Conservation (phyloP, 2,113 vertebrate genomes). For the Rhabdomys dilectus region DNA sequence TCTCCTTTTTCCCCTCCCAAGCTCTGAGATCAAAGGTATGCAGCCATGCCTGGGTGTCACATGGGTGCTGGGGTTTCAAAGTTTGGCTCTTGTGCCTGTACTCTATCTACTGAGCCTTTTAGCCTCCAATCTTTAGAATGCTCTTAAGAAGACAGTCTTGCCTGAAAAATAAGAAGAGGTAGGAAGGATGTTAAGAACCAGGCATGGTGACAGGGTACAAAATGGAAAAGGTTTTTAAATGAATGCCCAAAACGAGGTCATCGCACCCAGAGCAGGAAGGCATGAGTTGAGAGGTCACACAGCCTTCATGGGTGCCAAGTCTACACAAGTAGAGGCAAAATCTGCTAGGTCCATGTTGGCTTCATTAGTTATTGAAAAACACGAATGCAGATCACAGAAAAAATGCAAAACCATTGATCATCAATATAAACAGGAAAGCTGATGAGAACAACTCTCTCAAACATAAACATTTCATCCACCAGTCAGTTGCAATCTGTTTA, state of each 20-base stretch:
- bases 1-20: neutral
- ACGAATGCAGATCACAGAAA: neutral
- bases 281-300: constrained; percentile 43
- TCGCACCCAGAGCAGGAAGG: neutral
- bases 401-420: constrained; percentile 46
- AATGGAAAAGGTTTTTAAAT: constrained; percentile 13
- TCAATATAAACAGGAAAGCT: constrained; percentile 51
- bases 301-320: neutral
- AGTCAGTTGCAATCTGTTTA: constrained; percentile 1
- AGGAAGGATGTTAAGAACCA: neutral
- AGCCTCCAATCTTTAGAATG: neutral
- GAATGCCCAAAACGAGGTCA: constrained; percentile 59
- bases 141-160: neutral
- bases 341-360: constrained; percentile 71
- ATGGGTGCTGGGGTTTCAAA: neutral
- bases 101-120: neutral
- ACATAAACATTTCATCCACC: constrained; percentile 61
- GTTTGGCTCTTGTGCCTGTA: too few species aligned
- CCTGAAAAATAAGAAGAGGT: neutral
- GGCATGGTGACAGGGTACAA: neutral
- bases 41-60: too few species aligned
- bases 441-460: constrained; percentile 61
- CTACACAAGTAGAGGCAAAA: constrained; percentile 36
- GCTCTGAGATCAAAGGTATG: too few species aligned
- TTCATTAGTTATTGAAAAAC: constrained; percentile 70